Evolutionary conservation across 35 echinoderm and acorn worm species (phyloP), one percentile per base, ranked within the genome.

Genomic region (Ophioderma brevispina): DNA sequence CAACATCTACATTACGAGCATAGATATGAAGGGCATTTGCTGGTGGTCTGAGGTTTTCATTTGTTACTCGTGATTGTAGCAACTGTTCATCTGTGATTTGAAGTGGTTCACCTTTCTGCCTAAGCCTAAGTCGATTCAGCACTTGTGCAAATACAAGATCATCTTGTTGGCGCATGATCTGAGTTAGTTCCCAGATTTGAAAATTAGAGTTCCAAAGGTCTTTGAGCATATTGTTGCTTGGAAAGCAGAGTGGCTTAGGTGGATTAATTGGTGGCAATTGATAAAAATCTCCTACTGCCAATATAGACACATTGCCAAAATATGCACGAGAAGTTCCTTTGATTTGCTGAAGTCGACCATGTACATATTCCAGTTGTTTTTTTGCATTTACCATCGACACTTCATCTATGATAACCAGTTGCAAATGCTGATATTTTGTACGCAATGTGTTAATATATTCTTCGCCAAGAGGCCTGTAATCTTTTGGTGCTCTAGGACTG

Each of bases 291-390:
- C 85, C 92, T 35, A 93, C 92, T 31, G 39, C 92, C 11, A 89
- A 0, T 15, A 96, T 35, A 55, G 39, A 64, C 0, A 96, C 90
- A 89, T 92, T 90, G 0, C 94, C 86, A 89, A 96, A 96, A 43
- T 78, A 50, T 79, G 46, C 8, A 8, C 8, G 8, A 21, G 46
- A 52, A 38, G 42, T 43, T 4, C 84, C 77, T 80, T 81, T 88
- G 11, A 92, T 87, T 76, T 92, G 94, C 49, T 87, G 84, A 41
- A 95, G 75, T 36, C 85, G 35, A 0, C 90, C 81, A 85, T 88
- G 81, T 28, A 95, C 92, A 76, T 87, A 86, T 17, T 30, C 79
- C 4, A 93, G 80, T 37, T 88, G 32, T n/a, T n/a, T n/a, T 34
- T 93, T 56, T 79, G 46, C 8, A 21, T 21, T 86, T 8, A 92